A percentile compares a stretch with the other conserved stretches of the same genome.
These are phyloP conservation scores for Cherax quadricarinatus DNA, from an alignment of 1,140 invertebrate species.

Conservation along the genomic window DNA sequence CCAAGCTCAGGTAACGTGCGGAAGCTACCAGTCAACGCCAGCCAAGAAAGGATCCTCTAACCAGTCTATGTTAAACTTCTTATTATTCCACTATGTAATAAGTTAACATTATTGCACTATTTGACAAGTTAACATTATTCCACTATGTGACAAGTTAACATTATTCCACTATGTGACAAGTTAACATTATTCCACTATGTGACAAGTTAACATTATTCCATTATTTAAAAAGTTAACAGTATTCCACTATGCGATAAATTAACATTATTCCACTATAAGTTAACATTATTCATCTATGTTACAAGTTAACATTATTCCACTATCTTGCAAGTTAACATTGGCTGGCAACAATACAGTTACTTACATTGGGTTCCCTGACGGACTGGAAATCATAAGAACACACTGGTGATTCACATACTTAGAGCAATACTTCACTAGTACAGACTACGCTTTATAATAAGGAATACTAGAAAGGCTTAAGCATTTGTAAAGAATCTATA, in stretches of 20 bases:
- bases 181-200: too few relatives aligned
- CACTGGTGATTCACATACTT: neutral
- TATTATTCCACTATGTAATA: neutral
- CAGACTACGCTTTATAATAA: too few relatives aligned
- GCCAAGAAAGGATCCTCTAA: neutral
- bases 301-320: too few relatives aligned
- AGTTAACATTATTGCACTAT: neutral
- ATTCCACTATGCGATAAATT: too few relatives aligned
- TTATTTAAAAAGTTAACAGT: too few relatives aligned
- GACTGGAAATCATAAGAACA: slow-evolving; percentile 49
- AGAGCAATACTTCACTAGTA: too few relatives aligned
- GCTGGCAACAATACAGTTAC: slow-evolving; percentile 22
- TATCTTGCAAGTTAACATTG: neutral
- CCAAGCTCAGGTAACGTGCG: neutral
- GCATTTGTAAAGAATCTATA: neutral
- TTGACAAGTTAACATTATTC: too few relatives aligned
- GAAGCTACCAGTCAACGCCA: neutral
- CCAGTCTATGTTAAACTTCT: neutral
- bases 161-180: too few relatives aligned
- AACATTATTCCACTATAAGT: too few relatives aligned
- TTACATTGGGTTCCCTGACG: slow-evolving; percentile 62
- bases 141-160: too few relatives aligned
- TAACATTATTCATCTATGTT: neutral
- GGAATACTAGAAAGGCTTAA: too few relatives aligned
- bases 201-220: too few relatives aligned